Evolutionary conservation across 92 coral and sea anemone genomes (phyloP), one percentile per base, ranked within the genome.

Genomic region (Scolanthus callimorphus): DNA sequence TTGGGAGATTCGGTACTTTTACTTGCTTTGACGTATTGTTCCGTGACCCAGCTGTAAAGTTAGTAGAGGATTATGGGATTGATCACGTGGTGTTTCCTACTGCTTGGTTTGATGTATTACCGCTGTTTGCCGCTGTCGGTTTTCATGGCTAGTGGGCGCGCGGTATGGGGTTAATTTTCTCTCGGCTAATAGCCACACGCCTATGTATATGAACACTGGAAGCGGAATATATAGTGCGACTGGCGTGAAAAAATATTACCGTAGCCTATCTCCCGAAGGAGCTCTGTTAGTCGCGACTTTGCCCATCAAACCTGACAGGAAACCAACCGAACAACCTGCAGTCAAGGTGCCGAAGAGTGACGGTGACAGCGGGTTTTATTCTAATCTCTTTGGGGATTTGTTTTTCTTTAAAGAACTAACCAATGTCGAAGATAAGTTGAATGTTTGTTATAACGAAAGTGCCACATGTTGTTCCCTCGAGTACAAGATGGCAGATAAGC

Each of bases 11-110:
- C 59, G 97, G 97, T 11, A 84, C 88, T 21, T 91, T 91, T 58
- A 91, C 97, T 27, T 91, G 97, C 63, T 91, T 91, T 54, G 97
- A 91, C 49, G 73, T 91, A 84, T 49, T 91, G 6, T 91, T 63
- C 67, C 59, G 67, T 30, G 71, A 84, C 49, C 97, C 97, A 2
- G 92, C 97, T 2, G 24, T 91, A 39, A 81, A 81, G 4, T 77
- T 91, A 37, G 92, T 91, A 1, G 61, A 78, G 20, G 55, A 65
- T 51, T 71, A 76, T 55, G 96, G 89, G 9, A 63, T 91, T 17
- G 48, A 69, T 3, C 80, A 91, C 73, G 74, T 91, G 60, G 89
- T 84, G n/a, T 77, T 88, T 34, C 97, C 97, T 10, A 88, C 97
- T 3, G 96, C 96, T 2, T 91, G 97, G 97, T 62, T 76, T 65